Evolutionary conservation across 37 sponge, comb jelly and placozoan genomes (phyloP).

Genomic region (Diacarnus erythraeanus): DNA sequence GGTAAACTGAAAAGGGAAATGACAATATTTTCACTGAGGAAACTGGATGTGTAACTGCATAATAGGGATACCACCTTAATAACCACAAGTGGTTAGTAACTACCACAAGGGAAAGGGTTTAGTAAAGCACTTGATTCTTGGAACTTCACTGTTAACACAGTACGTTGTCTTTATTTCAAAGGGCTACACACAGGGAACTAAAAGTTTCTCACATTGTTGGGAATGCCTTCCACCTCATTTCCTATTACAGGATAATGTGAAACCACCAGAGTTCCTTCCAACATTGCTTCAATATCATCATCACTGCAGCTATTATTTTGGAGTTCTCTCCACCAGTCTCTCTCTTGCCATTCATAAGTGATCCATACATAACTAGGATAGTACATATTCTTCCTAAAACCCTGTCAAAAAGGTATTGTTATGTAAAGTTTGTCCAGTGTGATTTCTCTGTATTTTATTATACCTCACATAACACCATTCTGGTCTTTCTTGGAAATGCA

Average conservation of each 20-base stretch:
- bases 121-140: neutral
- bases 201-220: neutral
- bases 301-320: conserved; percentile 1
- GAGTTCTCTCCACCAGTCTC: conserved; percentile 8
- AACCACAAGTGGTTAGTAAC: neutral
- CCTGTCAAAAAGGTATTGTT: neutral
- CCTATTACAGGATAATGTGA: conserved; percentile 40
- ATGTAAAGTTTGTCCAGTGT: neutral
- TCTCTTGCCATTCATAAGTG: conserved; percentile 42
- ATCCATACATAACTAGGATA: conserved; percentile 54
- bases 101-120: neutral
- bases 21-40: too few species aligned
- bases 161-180: too few species aligned
- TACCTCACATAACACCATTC: conserved; percentile 39
- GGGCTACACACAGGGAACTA: neutral
- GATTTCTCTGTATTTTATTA: neutral
- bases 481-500: conserved; percentile 12
- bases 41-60: neutral
- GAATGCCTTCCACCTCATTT: neutral
- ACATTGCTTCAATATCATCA: neutral
- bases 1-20: neutral
- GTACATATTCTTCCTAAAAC: neutral
- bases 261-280: conserved; percentile 29
- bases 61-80: neutral
- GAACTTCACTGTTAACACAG: too few species aligned